Evolutionary conservation across 1,140 invertebrate genomes (phyloP).

Genomic region (Mya arenaria): DNA sequence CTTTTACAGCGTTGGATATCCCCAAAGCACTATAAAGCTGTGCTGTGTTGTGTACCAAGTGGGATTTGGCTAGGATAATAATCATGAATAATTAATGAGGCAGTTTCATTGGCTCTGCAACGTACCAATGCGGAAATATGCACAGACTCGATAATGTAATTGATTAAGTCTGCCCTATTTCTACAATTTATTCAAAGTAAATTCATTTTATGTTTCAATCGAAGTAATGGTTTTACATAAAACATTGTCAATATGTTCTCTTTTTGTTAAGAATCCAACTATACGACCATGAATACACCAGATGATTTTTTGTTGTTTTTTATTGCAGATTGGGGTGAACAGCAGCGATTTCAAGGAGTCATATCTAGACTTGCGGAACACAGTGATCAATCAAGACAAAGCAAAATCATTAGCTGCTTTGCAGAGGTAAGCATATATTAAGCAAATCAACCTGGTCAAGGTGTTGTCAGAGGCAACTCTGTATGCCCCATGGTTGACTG

Average conservation of each 20-base stretch:
- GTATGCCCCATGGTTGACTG: background rate
- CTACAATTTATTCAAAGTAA: background rate
- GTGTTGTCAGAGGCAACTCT: background rate
- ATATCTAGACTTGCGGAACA: conserved; percentile 59
- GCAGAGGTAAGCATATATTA: conserved; percentile 58
- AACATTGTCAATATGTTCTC: background rate
- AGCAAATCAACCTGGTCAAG: background rate
- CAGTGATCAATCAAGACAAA: conserved; percentile 62
- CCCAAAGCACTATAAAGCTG: too few species aligned
- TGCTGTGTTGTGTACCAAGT: too few species aligned
- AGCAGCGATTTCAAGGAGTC: conserved; percentile 63
- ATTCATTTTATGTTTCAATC: background rate
- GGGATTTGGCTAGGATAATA: too few species aligned
- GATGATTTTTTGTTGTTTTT: background rate
- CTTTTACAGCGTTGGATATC: too few species aligned
- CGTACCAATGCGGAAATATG: too few species aligned
- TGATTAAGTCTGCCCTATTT: background rate
- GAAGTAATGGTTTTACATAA: background rate
- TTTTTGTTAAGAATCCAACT: too few species aligned
- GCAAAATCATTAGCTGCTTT: conserved; percentile 60
- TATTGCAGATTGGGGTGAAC: conserved; percentile 42
- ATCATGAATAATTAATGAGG: too few species aligned
- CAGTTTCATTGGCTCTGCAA: too few species aligned
- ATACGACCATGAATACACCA: background rate
- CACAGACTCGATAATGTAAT: background rate